Evolutionary conservation across 2,888 invertebrate genomes (phyloP), one percentile per base, ranked within the genome.

Genomic region (Pseudococcus longispinus): DNA sequence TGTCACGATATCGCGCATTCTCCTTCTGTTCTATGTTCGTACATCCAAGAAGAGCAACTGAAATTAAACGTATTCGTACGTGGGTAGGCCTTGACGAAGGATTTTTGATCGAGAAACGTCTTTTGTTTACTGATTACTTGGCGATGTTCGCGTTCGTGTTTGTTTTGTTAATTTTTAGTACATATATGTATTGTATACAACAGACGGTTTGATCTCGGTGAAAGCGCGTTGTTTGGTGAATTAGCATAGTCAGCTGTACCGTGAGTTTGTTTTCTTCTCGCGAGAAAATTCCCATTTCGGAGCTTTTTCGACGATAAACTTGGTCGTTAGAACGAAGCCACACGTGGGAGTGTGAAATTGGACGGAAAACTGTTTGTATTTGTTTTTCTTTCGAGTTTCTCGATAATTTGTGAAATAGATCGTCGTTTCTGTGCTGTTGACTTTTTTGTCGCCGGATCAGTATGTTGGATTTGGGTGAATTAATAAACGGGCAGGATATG

Each of bases 121-220:
- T 80, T 74, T 74, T 80, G 77, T 37, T 80, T 80, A 80, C 42
- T 80, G 77, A 80, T 80, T 42, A 80, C 37, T 29, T 42, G 5
- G 29, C 70, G 70, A 70, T 70, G 29, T 60, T 60, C 23, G 60
- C 23, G 60, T 60, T 60, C 60, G 60, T 60, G 60, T 70, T 70
- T 70, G 70, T 70, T 70, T 70, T 70, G 70, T 70, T 70, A 70
- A 70, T 70, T 70, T 70, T 55, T n/a, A n/a, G n/a, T n/a, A n/a
- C n/a, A n/a, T n/a, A n/a, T n/a, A n/a, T n/a, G n/a, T n/a, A n/a
- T n/a, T 55, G 8, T 60, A 60, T n/a, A n/a, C 13, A 37, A 37
- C 37, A 37, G 37, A 37, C 55, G n/a, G 60, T 60, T 23, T 60
- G 23, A 23, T 23, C 8, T 60, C 1, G 9, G 23, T 13, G 60